These are phyloP conservation scores for Theocolax elegans DNA, from an alignment of 1,140 invertebrate species.

Conservation along the genomic window DNA sequence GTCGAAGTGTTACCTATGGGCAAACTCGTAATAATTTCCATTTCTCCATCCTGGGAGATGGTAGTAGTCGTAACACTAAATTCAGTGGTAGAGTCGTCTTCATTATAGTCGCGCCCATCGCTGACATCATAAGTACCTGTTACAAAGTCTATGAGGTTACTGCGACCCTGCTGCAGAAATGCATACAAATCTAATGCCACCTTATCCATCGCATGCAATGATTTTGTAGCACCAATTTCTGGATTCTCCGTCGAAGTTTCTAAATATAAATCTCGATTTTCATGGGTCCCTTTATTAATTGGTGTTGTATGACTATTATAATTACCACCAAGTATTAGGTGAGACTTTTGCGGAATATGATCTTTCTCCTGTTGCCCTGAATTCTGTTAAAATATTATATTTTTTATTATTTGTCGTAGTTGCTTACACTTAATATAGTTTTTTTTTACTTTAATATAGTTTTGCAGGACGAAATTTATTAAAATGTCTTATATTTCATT, in stretches of 20 bases:
- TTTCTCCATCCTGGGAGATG: constrained; percentile 64
- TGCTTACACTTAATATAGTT: no score
- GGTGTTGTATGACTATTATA: neutral
- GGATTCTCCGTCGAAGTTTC: constrained; percentile 62
- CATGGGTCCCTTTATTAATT: neutral
- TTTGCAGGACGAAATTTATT: no score
- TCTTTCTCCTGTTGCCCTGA: neutral
- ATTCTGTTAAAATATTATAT: neutral
- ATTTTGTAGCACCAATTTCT: constrained; percentile 71
- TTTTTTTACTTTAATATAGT: no score
- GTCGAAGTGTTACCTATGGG: no score
- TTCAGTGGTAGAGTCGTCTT: constrained; percentile 70
- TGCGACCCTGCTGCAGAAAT: constrained; percentile 77
- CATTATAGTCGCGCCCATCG: constrained; percentile 58
- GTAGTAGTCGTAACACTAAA: constrained; percentile 68
- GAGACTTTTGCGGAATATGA: neutral
- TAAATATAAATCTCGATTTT: constrained; percentile 45
- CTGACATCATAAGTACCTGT: constrained; percentile 52
- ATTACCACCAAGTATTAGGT: neutral
- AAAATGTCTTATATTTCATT: no score
- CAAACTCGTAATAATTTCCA: no score
- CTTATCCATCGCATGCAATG: constrained; percentile 77
- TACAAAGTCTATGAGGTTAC: constrained; percentile 71
- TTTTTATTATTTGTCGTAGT: no score
- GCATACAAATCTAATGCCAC: constrained; percentile 84